Percentiles rank a stretch among this genome's conserved stretches.
Evolutionary conservation across 2,797 vertebrate species (phyloP).

Genomic region (Paratrypauchen microcephalus): DNA sequence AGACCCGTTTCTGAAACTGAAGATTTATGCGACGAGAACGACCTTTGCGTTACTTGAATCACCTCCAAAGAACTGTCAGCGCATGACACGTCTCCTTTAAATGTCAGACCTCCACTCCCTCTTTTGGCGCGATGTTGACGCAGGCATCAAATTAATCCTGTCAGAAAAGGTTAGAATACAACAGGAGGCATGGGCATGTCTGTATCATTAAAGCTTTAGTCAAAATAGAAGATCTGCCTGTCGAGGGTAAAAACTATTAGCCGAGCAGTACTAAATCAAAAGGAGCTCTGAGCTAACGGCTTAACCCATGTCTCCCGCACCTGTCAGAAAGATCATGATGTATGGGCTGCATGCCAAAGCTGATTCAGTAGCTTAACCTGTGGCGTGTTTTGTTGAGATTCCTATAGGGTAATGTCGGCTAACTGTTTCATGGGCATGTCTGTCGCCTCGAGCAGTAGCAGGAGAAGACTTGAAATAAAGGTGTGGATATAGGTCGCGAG

Average conservation of each 20-base stretch:
- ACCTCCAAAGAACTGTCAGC: neutral
- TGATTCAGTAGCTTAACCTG: neutral
- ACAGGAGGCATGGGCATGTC: slow-evolving; percentile 12
- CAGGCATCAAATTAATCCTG: neutral
- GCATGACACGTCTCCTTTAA: neutral
- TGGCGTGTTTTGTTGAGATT: neutral
- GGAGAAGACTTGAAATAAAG: slow-evolving; percentile 25
- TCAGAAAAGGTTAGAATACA: slow-evolving; percentile 1
- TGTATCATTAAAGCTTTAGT: slow-evolving; percentile 16
- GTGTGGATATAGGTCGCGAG: neutral
- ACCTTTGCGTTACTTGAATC: neutral
- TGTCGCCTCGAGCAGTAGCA: slow-evolving; percentile 16
- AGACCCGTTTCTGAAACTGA: neutral
- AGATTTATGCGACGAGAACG: neutral
- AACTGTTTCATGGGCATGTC: neutral
- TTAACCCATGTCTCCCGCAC: slow-evolving; percentile 4
- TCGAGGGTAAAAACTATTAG: slow-evolving; percentile 31
- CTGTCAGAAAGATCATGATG: neutral
- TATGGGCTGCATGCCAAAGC: neutral
- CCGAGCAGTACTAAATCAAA: slow-evolving; percentile 11
- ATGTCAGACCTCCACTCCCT: neutral
- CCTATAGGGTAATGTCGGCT: neutral
- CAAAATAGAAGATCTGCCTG: slow-evolving; percentile 11
- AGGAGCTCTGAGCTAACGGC: neutral
- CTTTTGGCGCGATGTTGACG: neutral